These are phyloP conservation scores for Crocuta crocuta DNA, from an alignment of 2,113 vertebrate genomes.

Conservation along the genomic window DNA sequence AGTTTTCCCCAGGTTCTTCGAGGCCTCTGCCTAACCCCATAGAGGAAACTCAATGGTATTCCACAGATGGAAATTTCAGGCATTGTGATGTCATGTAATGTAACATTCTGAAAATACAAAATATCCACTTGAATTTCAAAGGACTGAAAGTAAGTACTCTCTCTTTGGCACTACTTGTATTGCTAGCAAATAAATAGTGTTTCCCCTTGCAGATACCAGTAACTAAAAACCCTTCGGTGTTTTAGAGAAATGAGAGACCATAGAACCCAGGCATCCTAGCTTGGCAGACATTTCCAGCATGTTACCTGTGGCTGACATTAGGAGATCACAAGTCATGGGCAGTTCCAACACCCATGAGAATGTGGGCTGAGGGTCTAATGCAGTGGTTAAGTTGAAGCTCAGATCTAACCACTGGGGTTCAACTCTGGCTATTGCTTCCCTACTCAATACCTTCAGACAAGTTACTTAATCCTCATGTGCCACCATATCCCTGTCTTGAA, in stretches of 20 bases:
- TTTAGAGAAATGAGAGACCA: slow-evolving; percentile 6
- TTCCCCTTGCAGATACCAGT: neutral
- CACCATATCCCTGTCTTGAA: neutral
- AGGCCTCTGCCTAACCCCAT: neutral
- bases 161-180: neutral
- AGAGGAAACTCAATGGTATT: neutral
- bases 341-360: too few relatives aligned
- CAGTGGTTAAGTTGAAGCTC: neutral
- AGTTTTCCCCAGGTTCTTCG: neutral
- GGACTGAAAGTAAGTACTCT: slow-evolving; percentile 69
- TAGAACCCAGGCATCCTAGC: neutral
- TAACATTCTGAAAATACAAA: slow-evolving; percentile 71
- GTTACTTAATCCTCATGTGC: neutral
- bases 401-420: neutral
- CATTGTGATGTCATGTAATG: slow-evolving; percentile 75
- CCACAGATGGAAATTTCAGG: neutral
- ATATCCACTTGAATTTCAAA: slow-evolving; percentile 54
- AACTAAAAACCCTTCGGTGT: too few relatives aligned
- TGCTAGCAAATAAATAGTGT: neutral
- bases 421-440: neutral
- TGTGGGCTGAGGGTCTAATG: neutral
- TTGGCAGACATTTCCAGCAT: neutral
- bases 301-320: neutral
- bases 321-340: neutral
- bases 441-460: neutral